Percentiles rank a stretch among this genome's conserved stretches.
Conservation (phyloP, 1,140 invertebrate genomes). For the Drosophila sturtevanti region DNA sequence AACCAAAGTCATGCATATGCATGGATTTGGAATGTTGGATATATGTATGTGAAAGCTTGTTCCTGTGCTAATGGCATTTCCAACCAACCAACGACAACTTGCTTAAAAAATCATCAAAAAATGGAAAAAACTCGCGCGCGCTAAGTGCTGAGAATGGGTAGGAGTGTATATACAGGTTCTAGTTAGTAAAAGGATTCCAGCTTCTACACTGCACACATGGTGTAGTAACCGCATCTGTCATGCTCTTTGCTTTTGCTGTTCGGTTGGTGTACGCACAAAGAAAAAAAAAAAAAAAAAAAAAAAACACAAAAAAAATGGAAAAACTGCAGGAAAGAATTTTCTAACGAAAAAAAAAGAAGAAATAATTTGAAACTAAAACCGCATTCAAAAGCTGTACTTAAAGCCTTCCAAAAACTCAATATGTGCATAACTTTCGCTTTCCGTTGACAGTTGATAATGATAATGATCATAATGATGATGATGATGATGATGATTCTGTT, state of each 20-base stretch:
- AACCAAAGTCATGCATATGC: conserved; percentile 63
- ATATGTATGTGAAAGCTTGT: conserved; percentile 42
- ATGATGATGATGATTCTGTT: too few species aligned
- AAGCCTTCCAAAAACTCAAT: conserved; percentile 61
- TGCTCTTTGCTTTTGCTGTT: conserved; percentile 56
- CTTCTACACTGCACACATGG: not conserved
- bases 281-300: conserved; percentile 17
- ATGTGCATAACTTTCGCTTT: conserved; percentile 75
- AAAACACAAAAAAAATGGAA: too few species aligned
- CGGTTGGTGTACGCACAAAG: conserved; percentile 38
- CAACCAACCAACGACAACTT: conserved; percentile 70
- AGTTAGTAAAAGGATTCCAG: conserved; percentile 7
- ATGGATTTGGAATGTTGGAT: conserved; percentile 40
- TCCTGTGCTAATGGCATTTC: conserved; percentile 63
- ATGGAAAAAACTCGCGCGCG: conserved; percentile 52
- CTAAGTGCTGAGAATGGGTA: conserved; percentile 53
- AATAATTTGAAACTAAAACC: conserved; percentile 41
- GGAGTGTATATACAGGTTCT: not conserved
- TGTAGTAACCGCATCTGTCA: conserved; percentile 32
- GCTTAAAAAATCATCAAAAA: conserved; percentile 72
- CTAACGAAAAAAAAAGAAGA: not conserved
- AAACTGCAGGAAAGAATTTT: not conserved
- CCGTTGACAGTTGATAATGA: conserved; percentile 35
- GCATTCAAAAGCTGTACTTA: conserved; percentile 45
- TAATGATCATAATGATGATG: too few species aligned